Evolutionary conservation across 2,113 vertebrate genomes (phyloP).

Genomic region (Tautogolabrus adspersus): DNA sequence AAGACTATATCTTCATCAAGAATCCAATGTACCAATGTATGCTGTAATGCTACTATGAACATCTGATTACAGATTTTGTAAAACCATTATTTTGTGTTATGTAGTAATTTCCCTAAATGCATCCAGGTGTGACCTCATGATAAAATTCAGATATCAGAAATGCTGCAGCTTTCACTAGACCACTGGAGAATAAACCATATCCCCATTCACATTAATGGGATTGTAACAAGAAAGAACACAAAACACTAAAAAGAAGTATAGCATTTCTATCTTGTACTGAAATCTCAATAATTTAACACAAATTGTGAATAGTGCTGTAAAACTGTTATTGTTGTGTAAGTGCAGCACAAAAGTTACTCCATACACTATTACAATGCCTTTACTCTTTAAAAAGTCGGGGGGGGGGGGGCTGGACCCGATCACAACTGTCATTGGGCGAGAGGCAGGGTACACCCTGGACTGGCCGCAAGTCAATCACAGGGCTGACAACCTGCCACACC

Average conservation of each 20-base stretch:
- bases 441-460: too few relatives aligned
- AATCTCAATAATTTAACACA: not conserved
- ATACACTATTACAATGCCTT: not conserved
- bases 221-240: not conserved
- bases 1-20: not conserved
- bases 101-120: not conserved
- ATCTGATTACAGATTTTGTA: not conserved
- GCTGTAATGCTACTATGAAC: not conserved
- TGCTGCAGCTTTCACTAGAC: not conserved
- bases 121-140: slow-evolving; percentile 1
- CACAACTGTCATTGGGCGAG: too few relatives aligned
- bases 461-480: too few relatives aligned
- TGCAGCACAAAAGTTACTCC: not conserved
- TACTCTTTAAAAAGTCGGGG: not conserved
- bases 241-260: not conserved
- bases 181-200: not conserved
- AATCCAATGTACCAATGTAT: not conserved
- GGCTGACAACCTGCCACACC: too few relatives aligned
- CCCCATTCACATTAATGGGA: slow-evolving; percentile 17
- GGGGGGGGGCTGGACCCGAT: too few relatives aligned
- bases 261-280: not conserved
- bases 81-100: slow-evolving; percentile 2
- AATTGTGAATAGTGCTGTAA: not conserved
- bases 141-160: not conserved
- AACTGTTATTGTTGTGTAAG: not conserved